phyloP scores from a whole-genome alignment of 2,113 vertebrate genomes.

The Caretta caretta region DNA sequence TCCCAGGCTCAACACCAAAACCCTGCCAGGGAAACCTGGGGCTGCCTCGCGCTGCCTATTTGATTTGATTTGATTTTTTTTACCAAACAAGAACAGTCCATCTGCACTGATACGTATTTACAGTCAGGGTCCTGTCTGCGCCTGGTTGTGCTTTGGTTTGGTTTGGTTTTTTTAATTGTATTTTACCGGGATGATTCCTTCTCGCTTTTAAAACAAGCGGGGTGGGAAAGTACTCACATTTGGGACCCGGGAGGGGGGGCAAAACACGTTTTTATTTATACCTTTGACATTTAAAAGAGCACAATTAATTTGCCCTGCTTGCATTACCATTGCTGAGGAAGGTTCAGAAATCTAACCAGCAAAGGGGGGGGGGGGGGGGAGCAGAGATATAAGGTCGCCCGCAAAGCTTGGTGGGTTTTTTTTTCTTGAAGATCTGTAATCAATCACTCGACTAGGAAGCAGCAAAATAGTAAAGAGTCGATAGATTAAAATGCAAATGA shows the following conservation, averaged over 20 bases:
- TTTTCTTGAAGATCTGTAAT: slow-evolving; percentile 81
- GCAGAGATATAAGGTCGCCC: slow-evolving; percentile 57
- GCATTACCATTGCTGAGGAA: slow-evolving; percentile 79
- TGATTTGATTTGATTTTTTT: background rate
- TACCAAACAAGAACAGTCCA: background rate
- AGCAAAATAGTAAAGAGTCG: slow-evolving; percentile 86
- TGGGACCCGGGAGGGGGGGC: slow-evolving; percentile 39
- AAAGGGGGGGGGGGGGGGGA: background rate
- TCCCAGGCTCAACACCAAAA: background rate
- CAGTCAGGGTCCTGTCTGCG: background rate
- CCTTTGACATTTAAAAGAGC: slow-evolving; percentile 83
- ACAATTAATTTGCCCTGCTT: slow-evolving; percentile 83
- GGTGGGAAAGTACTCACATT: slow-evolving; percentile 79
- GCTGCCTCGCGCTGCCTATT: slow-evolving; percentile 40
- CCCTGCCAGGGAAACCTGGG: background rate
- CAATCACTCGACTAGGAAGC: slow-evolving; percentile 84
- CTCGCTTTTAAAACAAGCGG: slow-evolving; percentile 67
- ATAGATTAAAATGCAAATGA: slow-evolving; percentile 90
- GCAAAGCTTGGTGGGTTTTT: slow-evolving; percentile 60
- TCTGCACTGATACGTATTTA: slow-evolving; percentile 28
- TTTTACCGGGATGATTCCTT: slow-evolving; percentile 69
- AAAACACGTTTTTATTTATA: slow-evolving; percentile 80
- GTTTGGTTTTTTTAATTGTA: slow-evolving; percentile 32
- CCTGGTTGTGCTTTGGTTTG: background rate
- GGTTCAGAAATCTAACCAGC: slow-evolving; percentile 76